These are phyloP conservation scores for Prietella phreatophila DNA, from an alignment of 2,113 vertebrate genomes.

Conservation along the genomic window DNA sequence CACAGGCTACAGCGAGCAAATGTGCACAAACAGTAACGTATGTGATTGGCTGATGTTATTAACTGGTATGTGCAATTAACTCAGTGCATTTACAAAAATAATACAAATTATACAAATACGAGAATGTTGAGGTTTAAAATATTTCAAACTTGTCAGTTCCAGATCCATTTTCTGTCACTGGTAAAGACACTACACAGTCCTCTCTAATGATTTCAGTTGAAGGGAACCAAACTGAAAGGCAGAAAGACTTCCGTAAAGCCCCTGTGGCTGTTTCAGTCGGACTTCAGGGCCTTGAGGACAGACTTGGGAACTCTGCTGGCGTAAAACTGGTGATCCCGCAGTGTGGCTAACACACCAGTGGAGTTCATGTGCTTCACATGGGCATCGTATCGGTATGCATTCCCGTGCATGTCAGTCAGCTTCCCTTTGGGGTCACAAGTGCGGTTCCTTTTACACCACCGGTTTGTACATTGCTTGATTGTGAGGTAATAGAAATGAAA, in stretches of 20 bases:
- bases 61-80: too few species aligned
- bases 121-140: neutral
- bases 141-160: neutral
- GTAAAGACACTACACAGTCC: too few species aligned
- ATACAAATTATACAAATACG: neutral
- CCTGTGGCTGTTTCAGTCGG: constrained; percentile 40
- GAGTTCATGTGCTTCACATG: constrained; percentile 96
- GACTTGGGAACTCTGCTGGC: constrained; percentile 82
- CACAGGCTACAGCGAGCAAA: neutral
- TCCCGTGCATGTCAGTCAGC: constrained; percentile 90
- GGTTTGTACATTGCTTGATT: neutral
- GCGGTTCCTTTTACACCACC: neutral
- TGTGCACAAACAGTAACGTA: neutral
- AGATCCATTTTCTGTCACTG: neutral
- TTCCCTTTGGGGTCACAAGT: constrained; percentile 75
- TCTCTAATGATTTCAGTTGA: neutral
- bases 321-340: constrained; percentile 89
- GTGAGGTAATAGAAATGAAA: neutral
- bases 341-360: constrained; percentile 85
- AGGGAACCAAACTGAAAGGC: neutral
- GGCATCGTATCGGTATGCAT: constrained; percentile 83
- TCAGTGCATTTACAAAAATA: too few species aligned
- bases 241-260: neutral
- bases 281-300: constrained; percentile 79
- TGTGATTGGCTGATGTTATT: neutral